A percentile compares a stretch with the other conserved stretches of the same genome.
phyloP scores from a whole-genome alignment of 2,113 vertebrate genomes.

The Leiothrix lutea region DNA sequence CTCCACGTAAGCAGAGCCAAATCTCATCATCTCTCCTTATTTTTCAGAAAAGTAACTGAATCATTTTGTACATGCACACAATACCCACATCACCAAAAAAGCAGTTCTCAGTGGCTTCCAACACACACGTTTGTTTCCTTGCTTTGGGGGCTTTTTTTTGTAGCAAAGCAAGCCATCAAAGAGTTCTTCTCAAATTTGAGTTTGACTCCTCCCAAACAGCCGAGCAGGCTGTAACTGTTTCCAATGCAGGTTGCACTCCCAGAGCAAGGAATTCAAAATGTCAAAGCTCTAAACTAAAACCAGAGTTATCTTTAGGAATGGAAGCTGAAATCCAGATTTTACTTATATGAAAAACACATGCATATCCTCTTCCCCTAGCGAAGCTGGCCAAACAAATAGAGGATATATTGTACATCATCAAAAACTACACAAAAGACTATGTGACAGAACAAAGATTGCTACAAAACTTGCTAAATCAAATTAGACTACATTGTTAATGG shows the following conservation, averaged over 20 bases:
- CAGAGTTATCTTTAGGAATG: neutral
- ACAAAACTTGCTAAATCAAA: neutral
- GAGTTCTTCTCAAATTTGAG: neutral
- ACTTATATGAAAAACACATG: neutral
- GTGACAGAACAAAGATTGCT: neutral
- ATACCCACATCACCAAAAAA: neutral
- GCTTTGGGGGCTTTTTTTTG: neutral
- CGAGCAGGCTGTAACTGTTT: neutral
- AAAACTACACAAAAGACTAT: neutral
- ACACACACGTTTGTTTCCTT: neutral
- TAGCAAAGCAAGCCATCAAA: neutral
- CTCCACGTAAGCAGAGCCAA: neutral
- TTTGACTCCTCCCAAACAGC: neutral
- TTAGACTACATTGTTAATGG: neutral
- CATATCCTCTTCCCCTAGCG: neutral
- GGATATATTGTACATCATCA: constrained; percentile 2
- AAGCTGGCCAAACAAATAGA: constrained; percentile 34
- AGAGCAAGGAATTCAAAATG: neutral
- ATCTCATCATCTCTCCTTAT: neutral
- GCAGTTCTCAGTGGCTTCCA: neutral
- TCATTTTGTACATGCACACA: neutral
- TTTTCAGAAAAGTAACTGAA: neutral
- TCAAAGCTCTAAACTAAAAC: neutral
- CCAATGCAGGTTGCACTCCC: neutral
- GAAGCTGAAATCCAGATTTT: neutral